Evolutionary conservation across 1,140 invertebrate genomes (phyloP).

Genomic region (Diabrotica virgifera): DNA sequence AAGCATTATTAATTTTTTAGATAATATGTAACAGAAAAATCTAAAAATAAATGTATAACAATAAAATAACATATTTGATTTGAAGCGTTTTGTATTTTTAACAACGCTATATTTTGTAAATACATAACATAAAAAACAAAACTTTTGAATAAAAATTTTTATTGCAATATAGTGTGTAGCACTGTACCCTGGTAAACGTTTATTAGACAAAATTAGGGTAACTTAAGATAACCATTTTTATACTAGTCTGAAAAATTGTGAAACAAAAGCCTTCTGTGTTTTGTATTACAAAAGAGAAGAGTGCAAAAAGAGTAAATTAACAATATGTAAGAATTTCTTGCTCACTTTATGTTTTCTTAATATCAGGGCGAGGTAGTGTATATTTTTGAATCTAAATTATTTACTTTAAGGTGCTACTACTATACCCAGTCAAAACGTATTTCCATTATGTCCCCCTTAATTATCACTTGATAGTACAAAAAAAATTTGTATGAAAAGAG

Average conservation of each 20-base stretch:
- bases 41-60: too few species aligned
- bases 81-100: background rate
- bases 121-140: conserved; percentile 13
- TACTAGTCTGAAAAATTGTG: conserved; percentile 23
- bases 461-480: too few species aligned
- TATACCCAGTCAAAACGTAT: too few species aligned
- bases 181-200: conserved; percentile 13
- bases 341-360: background rate
- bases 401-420: too few species aligned
- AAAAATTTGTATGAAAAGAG: too few species aligned
- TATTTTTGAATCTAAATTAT: too few species aligned
- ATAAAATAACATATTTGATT: too few species aligned
- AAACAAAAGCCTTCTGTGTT: conserved; percentile 16
- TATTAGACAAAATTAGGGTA: conserved; percentile 21
- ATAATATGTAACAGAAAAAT: too few species aligned
- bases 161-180: conserved; percentile 23
- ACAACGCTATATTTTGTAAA: conserved; percentile 20
- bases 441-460: too few species aligned
- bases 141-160: conserved; percentile 19
- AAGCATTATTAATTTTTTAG: too few species aligned
- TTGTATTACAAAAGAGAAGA: conserved; percentile 14
- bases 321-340: conserved; percentile 9
- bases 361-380: background rate
- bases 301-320: conserved; percentile 8
- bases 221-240: conserved; percentile 30